phyloP scores from a whole-genome alignment of 2,113 vertebrate genomes.

The Herpetotheres cachinnans region DNA sequence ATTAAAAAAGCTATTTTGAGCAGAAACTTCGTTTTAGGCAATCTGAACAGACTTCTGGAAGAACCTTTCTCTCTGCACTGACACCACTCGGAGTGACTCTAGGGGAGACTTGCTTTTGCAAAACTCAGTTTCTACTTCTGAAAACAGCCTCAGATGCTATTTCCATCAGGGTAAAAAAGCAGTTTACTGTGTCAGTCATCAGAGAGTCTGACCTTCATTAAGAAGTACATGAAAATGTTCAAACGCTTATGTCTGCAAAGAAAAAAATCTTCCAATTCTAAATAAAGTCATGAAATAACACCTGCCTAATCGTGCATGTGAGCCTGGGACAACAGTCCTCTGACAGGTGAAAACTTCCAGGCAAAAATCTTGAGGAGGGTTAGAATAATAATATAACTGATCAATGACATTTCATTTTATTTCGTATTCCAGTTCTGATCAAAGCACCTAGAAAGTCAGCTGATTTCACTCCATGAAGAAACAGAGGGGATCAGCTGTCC shows the following conservation, averaged over 20 bases:
- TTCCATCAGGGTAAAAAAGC: not conserved
- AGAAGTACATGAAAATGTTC: not conserved
- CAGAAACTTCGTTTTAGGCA: not conserved
- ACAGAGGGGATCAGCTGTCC: not conserved
- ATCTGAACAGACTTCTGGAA: not conserved
- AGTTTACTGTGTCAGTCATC: not conserved
- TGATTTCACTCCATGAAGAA: not conserved
- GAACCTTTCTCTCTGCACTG: not conserved
- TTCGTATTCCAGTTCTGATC: not conserved
- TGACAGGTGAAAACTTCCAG: not conserved
- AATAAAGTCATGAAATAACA: not conserved
- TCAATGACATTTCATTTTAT: not conserved
- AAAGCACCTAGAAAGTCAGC: not conserved
- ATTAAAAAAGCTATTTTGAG: constrained; percentile 21
- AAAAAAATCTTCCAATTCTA: not conserved
- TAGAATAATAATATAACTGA: not conserved
- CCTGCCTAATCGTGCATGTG: not conserved
- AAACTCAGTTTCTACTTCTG: not conserved
- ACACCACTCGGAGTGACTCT: not conserved
- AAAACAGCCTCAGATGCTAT: not conserved
- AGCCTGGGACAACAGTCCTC: not conserved
- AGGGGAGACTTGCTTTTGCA: not conserved
- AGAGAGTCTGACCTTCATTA: not conserved
- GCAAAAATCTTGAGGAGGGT: not conserved
- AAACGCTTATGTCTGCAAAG: not conserved